phyloP scores from a whole-genome alignment of 92 coral and sea anemone genomes.

The Zoanthus sansibaricus region DNA sequence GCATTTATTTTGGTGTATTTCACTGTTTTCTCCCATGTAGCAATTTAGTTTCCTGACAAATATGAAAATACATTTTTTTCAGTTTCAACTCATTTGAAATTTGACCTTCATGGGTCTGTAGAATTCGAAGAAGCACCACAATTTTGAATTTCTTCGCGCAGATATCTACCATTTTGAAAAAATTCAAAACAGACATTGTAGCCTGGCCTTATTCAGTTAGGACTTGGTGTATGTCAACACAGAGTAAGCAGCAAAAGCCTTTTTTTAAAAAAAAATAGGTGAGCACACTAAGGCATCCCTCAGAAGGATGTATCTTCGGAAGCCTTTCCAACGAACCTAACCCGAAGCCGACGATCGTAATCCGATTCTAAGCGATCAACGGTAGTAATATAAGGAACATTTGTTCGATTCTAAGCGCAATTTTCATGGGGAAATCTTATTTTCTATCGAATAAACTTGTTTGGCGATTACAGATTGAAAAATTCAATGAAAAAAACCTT shows the following conservation, averaged over 20 bases:
- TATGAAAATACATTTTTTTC: not conserved
- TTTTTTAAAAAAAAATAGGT: too few relatives aligned
- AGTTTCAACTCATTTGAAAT: slow-evolving; percentile 17
- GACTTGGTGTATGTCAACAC: not conserved
- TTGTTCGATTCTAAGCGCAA: too few relatives aligned
- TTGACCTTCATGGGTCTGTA: slow-evolving; percentile 20
- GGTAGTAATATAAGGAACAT: too few relatives aligned
- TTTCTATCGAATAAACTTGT: too few relatives aligned
- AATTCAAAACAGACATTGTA: not conserved
- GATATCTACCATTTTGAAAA: not conserved
- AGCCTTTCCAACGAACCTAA: too few relatives aligned
- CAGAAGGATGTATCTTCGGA: too few relatives aligned
- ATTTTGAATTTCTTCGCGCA: not conserved
- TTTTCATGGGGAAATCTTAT: too few relatives aligned
- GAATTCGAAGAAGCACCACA: slow-evolving; percentile 14
- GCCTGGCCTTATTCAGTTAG: not conserved
- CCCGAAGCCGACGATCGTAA: too few relatives aligned
- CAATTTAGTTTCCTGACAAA: not conserved
- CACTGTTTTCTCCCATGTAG: not conserved
- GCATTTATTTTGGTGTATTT: not conserved
- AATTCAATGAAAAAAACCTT: too few relatives aligned
- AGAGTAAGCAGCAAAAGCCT: not conserved
- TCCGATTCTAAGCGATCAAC: too few relatives aligned
- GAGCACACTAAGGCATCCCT: too few relatives aligned
- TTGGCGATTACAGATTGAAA: too few relatives aligned